Conservation (phyloP, 2,797 vertebrate genomes). For the Myiotriccus ornatus region DNA sequence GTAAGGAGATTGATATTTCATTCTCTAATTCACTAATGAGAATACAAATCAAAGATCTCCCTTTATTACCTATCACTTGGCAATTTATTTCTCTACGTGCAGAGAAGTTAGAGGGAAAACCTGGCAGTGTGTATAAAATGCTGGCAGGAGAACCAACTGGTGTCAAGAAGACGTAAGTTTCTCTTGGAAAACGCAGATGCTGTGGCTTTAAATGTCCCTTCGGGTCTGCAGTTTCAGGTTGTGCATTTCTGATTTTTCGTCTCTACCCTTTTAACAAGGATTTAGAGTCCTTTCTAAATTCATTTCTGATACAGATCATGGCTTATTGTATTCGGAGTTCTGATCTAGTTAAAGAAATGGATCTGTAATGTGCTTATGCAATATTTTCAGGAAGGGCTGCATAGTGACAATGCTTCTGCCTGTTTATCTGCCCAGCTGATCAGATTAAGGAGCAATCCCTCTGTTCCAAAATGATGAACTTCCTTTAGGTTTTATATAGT, state of each 20-base stretch:
- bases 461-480: slow-evolving; percentile 48
- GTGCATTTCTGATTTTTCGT: slow-evolving; percentile 14
- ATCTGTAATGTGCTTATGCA: slow-evolving; percentile 55
- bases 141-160: slow-evolving; percentile 63
- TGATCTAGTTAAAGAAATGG: slow-evolving; percentile 63
- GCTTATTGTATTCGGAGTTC: slow-evolving; percentile 53
- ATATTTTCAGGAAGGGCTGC: slow-evolving; percentile 59
- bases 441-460: slow-evolving; percentile 43
- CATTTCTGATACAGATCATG: slow-evolving; percentile 40
- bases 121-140: slow-evolving; percentile 45
- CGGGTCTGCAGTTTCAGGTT: neutral
- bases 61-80: slow-evolving; percentile 50
- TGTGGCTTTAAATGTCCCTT: slow-evolving; percentile 49
- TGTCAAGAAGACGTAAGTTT: slow-evolving; percentile 68
- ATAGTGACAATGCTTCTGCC: slow-evolving; percentile 47
- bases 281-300: slow-evolving; percentile 57
- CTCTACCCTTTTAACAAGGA: slow-evolving; percentile 24
- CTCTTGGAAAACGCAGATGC: slow-evolving; percentile 42
- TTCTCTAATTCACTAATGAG: slow-evolving; percentile 61
- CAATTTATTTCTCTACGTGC: slow-evolving; percentile 57
- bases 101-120: slow-evolving; percentile 59
- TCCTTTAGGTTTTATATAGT: slow-evolving; percentile 17
- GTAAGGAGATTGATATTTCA: slow-evolving; percentile 79
- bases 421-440: slow-evolving; percentile 37
- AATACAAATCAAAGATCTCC: slow-evolving; percentile 55